These are phyloP conservation scores for Pangasius sanitwongsei DNA, from an alignment of 2,797 vertebrate species.

Conservation along the genomic window DNA sequence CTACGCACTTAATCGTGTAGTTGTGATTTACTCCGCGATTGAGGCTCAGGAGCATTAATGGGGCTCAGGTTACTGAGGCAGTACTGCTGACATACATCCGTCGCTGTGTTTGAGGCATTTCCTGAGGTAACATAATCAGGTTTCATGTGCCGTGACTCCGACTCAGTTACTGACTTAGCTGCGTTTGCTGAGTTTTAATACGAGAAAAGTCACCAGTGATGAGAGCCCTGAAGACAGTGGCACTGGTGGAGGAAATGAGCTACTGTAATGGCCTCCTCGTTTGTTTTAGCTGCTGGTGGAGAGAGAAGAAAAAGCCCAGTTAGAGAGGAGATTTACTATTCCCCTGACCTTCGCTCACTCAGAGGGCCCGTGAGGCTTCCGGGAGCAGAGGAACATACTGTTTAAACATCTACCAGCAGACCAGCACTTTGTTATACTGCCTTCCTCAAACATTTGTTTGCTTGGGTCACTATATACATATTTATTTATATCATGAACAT, in stretches of 20 bases:
- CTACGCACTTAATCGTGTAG: neutral
- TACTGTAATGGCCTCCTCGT: neutral
- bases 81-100: neutral
- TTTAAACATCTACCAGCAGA: neutral
- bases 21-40: neutral
- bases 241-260: constrained; percentile 10
- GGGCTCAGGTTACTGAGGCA: neutral
- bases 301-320: constrained; percentile 2
- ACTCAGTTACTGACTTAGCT: neutral
- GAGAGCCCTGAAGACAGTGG: neutral
- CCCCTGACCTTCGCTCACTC: constrained; percentile 29
- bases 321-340: constrained; percentile 41
- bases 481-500: neutral
- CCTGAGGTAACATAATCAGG: neutral
- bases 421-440: neutral
- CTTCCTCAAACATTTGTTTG: neutral
- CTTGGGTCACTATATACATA: neutral
- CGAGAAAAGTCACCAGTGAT: neutral
- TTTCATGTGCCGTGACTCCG: neutral
- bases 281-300: neutral
- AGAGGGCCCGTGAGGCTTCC: neutral
- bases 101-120: neutral
- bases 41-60: neutral
- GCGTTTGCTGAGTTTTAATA: neutral
- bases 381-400: neutral